Evolutionary conservation across 2,797 vertebrate species (phyloP).

Genomic region (Steatocranus sp.): DNA sequence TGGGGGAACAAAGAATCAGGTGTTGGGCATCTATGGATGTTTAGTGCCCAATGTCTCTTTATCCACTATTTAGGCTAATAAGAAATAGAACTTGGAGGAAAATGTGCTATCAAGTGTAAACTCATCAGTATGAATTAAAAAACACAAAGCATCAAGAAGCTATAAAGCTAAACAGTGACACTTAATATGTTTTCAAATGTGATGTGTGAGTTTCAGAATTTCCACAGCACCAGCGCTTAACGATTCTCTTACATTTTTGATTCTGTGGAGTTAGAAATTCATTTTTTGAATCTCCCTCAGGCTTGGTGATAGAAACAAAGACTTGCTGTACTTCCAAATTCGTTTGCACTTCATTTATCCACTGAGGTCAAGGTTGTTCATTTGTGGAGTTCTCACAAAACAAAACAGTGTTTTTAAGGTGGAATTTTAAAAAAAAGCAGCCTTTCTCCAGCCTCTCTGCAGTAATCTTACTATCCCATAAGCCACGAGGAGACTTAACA

Average conservation of each 20-base stretch:
- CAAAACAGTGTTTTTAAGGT: not conserved
- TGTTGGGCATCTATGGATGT: not conserved
- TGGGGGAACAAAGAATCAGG: not conserved
- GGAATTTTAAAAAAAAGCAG: not conserved
- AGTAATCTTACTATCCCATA: not conserved
- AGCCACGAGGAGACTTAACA: not conserved
- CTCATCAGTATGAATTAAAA: not conserved
- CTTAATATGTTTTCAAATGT: not conserved
- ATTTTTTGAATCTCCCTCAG: not conserved
- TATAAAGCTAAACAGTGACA: not conserved
- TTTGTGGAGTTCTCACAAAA: not conserved
- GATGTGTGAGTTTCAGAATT: not conserved
- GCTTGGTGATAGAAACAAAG: not conserved
- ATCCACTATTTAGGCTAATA: not conserved
- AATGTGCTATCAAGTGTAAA: not conserved
- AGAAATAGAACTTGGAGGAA: not conserved
- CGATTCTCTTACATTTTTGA: not conserved
- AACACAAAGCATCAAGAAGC: not conserved
- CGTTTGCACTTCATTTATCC: not conserved
- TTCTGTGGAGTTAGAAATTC: not conserved
- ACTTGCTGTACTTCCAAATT: not conserved
- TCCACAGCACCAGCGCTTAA: not conserved
- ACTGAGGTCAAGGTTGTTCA: not conserved
- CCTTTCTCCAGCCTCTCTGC: not conserved
- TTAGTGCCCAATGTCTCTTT: not conserved